These are phyloP conservation scores for Myopa testacea DNA, from an alignment of 2,888 invertebrate genomes.

Conservation along the genomic window DNA sequence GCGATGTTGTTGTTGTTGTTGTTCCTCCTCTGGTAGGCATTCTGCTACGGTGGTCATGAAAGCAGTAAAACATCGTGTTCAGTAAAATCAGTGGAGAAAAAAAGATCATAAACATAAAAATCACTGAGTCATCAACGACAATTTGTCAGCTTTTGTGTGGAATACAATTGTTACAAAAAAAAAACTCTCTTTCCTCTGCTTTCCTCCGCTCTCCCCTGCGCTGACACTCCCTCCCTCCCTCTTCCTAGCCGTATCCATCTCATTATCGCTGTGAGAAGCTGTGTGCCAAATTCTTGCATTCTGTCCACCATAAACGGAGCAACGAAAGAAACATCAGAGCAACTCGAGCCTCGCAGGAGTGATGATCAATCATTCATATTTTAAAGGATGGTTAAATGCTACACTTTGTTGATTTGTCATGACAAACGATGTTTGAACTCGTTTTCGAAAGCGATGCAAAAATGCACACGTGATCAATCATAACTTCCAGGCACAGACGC, in stretches of 20 bases:
- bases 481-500: constrained; percentile 19
- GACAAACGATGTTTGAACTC: constrained; percentile 37
- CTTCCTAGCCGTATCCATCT: not conserved
- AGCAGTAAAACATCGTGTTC: too few relatives aligned
- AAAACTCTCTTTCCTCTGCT: not conserved
- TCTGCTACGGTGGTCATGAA: too few relatives aligned
- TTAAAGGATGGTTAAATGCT: constrained; percentile 51
- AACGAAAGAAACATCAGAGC: not conserved
- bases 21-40: constrained; percentile 21
- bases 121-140: constrained; percentile 31
- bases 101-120: constrained; percentile 3
- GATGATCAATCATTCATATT: constrained; percentile 58
- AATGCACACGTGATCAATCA: constrained; percentile 35
- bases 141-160: constrained; percentile 24
- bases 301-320: too few relatives aligned
- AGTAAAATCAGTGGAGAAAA: too few relatives aligned
- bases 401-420: constrained; percentile 49
- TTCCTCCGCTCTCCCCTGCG: not conserved
- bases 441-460: constrained; percentile 22
- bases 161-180: not conserved
- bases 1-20: constrained; percentile 17
- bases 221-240: not conserved
- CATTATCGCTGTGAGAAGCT: not conserved
- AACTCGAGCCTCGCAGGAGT: constrained; percentile 52
- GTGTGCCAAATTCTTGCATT: not conserved